Evolutionary conservation across 2,113 vertebrate genomes (phyloP).

Genomic region (Neotoma lepida): DNA sequence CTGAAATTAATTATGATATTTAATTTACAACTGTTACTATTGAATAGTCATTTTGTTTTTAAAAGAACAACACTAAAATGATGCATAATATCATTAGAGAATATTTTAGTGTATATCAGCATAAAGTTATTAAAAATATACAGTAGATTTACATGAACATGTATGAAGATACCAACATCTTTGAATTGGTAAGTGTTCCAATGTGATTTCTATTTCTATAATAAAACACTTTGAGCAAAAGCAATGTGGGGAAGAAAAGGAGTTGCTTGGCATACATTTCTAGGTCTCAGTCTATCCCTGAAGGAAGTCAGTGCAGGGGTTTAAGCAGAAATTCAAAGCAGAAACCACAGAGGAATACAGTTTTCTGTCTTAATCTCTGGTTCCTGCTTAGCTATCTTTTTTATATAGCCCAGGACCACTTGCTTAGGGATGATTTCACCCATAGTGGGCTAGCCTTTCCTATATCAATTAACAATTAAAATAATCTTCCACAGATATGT

Average conservation of each 20-base stretch:
- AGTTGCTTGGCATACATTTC: neutral
- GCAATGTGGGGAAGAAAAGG: neutral
- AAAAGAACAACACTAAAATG: neutral
- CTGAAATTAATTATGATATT: constrained; percentile 58
- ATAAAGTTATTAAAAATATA: neutral
- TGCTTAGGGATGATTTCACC: neutral
- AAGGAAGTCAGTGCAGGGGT: neutral
- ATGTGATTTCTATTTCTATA: neutral
- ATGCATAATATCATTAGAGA: neutral
- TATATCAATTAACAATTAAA: neutral
- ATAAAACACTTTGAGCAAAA: neutral
- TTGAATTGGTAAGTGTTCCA: neutral
- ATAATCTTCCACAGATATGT: neutral
- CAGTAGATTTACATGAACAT: neutral
- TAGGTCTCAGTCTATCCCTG: neutral
- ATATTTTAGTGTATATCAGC: neutral
- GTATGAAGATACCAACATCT: neutral
- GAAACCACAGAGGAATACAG: neutral
- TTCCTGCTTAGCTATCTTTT: neutral
- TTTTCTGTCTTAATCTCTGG: neutral
- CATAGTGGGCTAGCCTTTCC: too few species aligned
- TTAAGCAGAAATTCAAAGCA: neutral
- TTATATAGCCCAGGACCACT: neutral
- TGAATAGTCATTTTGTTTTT: constrained; percentile 50
- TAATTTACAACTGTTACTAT: neutral